These are phyloP conservation scores for Alethe diademata DNA, from an alignment of 2,113 vertebrate species.

Conservation along the genomic window DNA sequence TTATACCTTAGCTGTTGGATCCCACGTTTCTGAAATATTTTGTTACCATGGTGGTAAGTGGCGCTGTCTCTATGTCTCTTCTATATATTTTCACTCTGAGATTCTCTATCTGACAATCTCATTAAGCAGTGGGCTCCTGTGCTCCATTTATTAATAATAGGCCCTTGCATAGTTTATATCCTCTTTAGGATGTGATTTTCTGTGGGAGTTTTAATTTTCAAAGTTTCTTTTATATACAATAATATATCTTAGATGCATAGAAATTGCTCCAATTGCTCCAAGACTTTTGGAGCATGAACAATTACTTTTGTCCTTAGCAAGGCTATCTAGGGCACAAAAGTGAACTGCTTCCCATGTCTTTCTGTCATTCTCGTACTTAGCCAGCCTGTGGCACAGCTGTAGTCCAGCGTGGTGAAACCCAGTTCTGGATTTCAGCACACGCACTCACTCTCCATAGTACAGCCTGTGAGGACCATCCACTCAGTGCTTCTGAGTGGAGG, in stretches of 20 bases:
- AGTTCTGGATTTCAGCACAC: background rate
- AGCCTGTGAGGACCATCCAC: background rate
- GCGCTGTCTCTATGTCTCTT: background rate
- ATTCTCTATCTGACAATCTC: background rate
- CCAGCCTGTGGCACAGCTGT: background rate
- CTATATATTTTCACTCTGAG: background rate
- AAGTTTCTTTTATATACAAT: background rate
- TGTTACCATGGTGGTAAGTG: background rate
- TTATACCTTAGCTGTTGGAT: background rate
- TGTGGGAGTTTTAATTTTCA: background rate
- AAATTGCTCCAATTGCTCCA: background rate
- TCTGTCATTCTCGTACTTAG: background rate
- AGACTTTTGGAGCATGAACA: background rate
- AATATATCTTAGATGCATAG: background rate
- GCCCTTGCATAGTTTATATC: background rate
- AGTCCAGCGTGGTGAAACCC: background rate
- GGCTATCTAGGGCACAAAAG: background rate
- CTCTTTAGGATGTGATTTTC: background rate
- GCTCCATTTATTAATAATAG: background rate
- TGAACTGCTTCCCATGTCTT: background rate
- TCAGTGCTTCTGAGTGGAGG: background rate
- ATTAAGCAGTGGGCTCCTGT: background rate
- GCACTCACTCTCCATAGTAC: accelerated
- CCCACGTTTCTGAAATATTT: background rate
- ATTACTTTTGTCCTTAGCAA: background rate